These are phyloP conservation scores for Hypolimnas misippus DNA, from an alignment of 2,888 invertebrate species.

Conservation along the genomic window DNA sequence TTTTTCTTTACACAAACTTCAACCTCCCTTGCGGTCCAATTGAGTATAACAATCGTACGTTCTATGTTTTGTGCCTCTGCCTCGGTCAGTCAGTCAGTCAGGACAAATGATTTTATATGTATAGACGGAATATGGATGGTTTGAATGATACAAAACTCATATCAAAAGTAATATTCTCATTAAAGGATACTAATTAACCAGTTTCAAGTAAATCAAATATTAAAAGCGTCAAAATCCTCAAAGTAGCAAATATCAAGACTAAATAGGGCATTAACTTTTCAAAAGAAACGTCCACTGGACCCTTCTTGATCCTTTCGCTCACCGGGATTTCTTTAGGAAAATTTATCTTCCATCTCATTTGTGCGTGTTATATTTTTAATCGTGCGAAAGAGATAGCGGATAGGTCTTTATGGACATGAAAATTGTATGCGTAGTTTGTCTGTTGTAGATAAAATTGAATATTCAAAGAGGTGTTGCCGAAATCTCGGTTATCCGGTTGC, in stretches of 20 bases:
- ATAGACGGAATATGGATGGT: no score
- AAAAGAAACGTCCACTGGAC: constrained; percentile 59
- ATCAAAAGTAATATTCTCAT: background rate
- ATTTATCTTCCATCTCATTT: constrained; percentile 50
- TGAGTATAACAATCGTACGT: no score
- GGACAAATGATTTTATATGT: no score
- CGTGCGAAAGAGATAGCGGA: constrained; percentile 41
- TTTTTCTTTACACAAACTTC: no score
- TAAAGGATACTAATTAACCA: constrained; percentile 21
- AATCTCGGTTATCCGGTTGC: constrained; percentile 69
- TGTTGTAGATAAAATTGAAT: constrained; percentile 74
- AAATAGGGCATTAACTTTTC: constrained; percentile 59
- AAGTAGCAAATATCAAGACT: constrained; percentile 51
- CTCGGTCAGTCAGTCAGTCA: no score
- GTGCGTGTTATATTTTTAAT: constrained; percentile 15
- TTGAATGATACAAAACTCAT: no score
- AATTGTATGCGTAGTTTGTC: constrained; percentile 66
- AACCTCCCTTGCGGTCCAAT: no score
- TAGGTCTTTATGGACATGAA: constrained; percentile 54
- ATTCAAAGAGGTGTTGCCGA: constrained; percentile 74
- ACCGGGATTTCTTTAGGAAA: constrained; percentile 61
- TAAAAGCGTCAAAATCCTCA: constrained; percentile 41
- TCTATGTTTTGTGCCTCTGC: no score
- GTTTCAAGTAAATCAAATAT: constrained; percentile 38
- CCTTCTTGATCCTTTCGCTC: constrained; percentile 50